Conservation (phyloP, 2,797 vertebrate species). For the Rhinoraja longicauda region DNA sequence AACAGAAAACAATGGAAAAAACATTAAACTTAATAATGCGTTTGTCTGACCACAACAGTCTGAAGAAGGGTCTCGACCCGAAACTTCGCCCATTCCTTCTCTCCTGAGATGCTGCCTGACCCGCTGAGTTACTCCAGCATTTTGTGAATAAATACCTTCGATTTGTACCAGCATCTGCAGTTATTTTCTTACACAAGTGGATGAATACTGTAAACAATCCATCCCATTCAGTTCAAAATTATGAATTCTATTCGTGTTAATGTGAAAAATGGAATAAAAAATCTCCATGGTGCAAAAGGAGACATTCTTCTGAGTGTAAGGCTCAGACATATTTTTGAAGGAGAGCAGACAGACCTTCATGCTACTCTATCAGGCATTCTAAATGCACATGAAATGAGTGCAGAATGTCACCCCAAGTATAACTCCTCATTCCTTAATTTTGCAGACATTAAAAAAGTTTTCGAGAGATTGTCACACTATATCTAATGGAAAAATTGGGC, state of each 20-base stretch:
- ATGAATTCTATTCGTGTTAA: not conserved
- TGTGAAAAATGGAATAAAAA: not conserved
- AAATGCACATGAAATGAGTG: not conserved
- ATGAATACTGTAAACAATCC: not conserved
- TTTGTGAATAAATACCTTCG: no score
- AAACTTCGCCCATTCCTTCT: no score
- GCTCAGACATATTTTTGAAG: not conserved
- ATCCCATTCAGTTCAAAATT: not conserved
- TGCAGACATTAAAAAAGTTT: not conserved
- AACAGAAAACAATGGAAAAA: slow-evolving; percentile 44
- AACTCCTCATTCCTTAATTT: not conserved
- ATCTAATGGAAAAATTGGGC: not conserved
- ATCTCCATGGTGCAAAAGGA: no score
- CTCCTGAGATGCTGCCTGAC: no score
- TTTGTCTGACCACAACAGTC: not conserved
- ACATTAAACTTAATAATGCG: slow-evolving; percentile 28
- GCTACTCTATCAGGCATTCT: not conserved
- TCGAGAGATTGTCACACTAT: not conserved
- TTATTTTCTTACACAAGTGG: no score
- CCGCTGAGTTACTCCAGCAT: no score
- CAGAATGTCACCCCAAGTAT: not conserved
- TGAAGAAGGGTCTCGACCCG: no score
- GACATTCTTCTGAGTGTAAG: not conserved
- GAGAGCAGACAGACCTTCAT: not conserved
- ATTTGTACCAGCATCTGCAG: no score